phyloP scores from a whole-genome alignment of 2,888 invertebrate species.

The Neuroscelio doddi region DNA sequence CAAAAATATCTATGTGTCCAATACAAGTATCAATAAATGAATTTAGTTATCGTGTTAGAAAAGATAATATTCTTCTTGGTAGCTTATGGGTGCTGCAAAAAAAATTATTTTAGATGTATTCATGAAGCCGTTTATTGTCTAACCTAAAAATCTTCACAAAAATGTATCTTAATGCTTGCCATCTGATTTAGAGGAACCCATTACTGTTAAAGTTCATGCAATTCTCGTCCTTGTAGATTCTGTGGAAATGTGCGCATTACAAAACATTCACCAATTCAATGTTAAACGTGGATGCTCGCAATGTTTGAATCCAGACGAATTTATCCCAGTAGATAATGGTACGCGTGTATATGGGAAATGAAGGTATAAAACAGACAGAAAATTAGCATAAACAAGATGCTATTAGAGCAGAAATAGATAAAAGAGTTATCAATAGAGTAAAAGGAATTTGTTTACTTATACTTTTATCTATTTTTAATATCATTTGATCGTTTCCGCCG shows the following conservation, averaged over 20 bases:
- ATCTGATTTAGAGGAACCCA: slow-evolving; percentile 9
- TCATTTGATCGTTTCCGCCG: slow-evolving; percentile 29
- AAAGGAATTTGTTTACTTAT: slow-evolving; percentile 21
- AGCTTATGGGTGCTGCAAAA: slow-evolving; percentile 25
- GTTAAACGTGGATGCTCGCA: slow-evolving; percentile 26
- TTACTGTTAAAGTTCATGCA: slow-evolving; percentile 23
- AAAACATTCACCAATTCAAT: slow-evolving; percentile 35
- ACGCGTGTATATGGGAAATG: slow-evolving; percentile 9
- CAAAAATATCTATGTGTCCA: slow-evolving; percentile 36
- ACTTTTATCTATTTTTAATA: slow-evolving; percentile 23
- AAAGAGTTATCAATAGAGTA: slow-evolving; percentile 23
- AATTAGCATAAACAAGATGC: slow-evolving; percentile 5
- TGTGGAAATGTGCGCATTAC: slow-evolving; percentile 18
- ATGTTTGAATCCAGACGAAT: slow-evolving; percentile 23
- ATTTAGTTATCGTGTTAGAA: slow-evolving; percentile 14
- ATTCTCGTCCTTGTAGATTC: slow-evolving; percentile 30
- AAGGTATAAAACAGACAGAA: slow-evolving; percentile 5
- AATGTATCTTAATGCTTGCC: slow-evolving; percentile 15
- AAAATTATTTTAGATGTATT: slow-evolving; percentile 18
- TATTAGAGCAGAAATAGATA: neutral
- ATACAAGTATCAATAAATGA: slow-evolving; percentile 36
- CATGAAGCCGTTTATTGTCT: slow-evolving; percentile 25
- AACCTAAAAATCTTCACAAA: slow-evolving; percentile 21
- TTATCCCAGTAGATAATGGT: slow-evolving; percentile 3
- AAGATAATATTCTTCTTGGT: slow-evolving; percentile 31